phyloP scores from a whole-genome alignment of 2,113 vertebrate species.

The Mirounga angustirostris region DNA sequence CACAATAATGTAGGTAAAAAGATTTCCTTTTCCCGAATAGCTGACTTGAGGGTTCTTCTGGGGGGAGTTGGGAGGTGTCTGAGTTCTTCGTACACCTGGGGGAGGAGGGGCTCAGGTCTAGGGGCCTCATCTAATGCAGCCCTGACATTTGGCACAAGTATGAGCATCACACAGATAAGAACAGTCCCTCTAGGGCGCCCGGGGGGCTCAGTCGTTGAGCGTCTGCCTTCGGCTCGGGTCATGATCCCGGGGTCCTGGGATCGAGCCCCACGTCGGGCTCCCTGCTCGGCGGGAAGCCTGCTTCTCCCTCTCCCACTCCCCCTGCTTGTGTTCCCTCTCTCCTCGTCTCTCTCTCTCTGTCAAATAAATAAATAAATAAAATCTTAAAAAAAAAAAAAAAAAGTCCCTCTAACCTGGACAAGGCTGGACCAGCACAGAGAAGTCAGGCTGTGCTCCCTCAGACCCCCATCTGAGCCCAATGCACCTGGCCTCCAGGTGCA shows the following conservation, averaged over 20 bases:
- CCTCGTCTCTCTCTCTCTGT: too few species aligned
- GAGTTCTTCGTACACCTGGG: rapidly evolving
- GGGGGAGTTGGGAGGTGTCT: too few species aligned
- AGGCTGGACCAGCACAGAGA: rapidly evolving
- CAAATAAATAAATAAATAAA: too few species aligned
- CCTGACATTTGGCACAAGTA: rapidly evolving
- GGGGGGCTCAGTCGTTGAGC: too few species aligned
- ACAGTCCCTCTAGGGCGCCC: too few species aligned
- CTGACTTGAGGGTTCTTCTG: not conserved
- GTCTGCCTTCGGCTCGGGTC: too few species aligned
- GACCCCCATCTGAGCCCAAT: not conserved
- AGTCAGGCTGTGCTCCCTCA: not conserved
- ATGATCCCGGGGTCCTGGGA: too few species aligned
- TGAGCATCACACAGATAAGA: not conserved
- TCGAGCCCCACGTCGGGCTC: too few species aligned
- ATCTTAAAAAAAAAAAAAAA: too few species aligned
- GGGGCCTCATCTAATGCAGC: not conserved
- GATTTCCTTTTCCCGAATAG: not conserved
- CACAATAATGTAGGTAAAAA: rapidly evolving
- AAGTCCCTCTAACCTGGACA: not conserved
- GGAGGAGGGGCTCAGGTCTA: rapidly evolving
- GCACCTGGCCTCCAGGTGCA: rapidly evolving
- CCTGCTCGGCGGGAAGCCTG: too few species aligned
- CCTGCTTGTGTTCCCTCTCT: too few species aligned
- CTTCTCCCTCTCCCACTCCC: too few species aligned